phyloP scores from a whole-genome alignment of 2,888 invertebrate species.

The Tenthredo scrophulariae region DNA sequence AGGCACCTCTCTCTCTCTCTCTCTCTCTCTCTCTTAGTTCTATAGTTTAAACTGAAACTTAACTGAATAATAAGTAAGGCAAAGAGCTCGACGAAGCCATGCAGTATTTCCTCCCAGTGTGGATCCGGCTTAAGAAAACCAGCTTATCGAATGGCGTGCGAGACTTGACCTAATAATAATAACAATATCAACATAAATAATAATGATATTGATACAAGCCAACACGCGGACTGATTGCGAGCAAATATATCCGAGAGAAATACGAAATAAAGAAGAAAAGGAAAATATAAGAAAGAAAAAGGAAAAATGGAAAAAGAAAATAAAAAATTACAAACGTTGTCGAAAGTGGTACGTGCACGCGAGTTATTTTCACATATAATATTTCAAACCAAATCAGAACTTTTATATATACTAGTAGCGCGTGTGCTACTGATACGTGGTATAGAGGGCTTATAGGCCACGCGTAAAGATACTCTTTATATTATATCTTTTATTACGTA shows the following conservation, averaged over 20 bases:
- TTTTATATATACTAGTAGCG: neutral
- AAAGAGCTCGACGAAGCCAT: constrained; percentile 25
- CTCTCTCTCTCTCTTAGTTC: neutral
- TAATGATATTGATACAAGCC: constrained; percentile 43
- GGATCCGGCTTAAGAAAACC: constrained; percentile 47
- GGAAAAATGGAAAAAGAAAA: neutral
- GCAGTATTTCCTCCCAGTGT: constrained; percentile 8
- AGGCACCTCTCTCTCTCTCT: neutral
- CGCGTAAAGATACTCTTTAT: neutral
- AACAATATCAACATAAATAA: constrained; percentile 40
- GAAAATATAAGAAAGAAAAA: too few species aligned
- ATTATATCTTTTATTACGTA: neutral
- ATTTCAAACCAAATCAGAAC: neutral
- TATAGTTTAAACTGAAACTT: constrained; percentile 14
- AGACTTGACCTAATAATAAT: constrained; percentile 42
- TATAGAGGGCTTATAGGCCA: neutral
- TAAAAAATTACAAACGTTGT: constrained; percentile 1
- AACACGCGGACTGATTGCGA: constrained; percentile 51
- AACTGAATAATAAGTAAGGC: constrained; percentile 39
- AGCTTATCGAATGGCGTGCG: constrained; percentile 49
- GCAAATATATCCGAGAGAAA: constrained; percentile 6
- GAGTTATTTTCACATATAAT: neutral
- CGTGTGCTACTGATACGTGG: constrained; percentile 19
- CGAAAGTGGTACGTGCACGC: constrained; percentile 42
- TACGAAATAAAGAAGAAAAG: neutral